Percentiles rank a stretch among this genome's conserved stretches.
Evolutionary conservation across 2,888 invertebrate genomes (phyloP).

Genomic region (Caenorhabditis uteleia): DNA sequence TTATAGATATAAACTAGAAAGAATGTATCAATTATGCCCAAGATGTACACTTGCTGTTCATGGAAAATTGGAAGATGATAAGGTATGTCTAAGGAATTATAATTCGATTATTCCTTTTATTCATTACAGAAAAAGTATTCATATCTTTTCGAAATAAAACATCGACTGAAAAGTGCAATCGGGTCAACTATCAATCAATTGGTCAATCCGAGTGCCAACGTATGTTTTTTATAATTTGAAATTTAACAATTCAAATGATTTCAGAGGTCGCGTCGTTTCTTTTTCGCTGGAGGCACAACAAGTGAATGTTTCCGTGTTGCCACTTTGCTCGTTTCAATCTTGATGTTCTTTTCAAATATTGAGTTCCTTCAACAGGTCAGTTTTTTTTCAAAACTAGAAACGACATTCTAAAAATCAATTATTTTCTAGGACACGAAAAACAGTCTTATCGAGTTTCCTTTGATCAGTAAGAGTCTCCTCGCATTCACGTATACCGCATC

Average conservation of each 20-base stretch:
- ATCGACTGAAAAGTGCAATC: slow-evolving; percentile 19
- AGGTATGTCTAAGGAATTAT: slow-evolving; percentile 15
- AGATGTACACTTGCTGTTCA: slow-evolving; percentile 48
- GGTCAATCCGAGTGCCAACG: slow-evolving; percentile 4
- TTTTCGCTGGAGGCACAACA: slow-evolving; percentile 41
- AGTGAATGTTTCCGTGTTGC: slow-evolving; percentile 24
- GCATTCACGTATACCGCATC: background rate
- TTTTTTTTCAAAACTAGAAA: too few relatives aligned
- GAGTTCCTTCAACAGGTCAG: slow-evolving; percentile 39
- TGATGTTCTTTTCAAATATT: slow-evolving; percentile 32
- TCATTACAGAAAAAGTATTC: slow-evolving; percentile 22
- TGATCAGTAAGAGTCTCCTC: slow-evolving; percentile 11
- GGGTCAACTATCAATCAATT: slow-evolving; percentile 20
- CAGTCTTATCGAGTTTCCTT: slow-evolving; percentile 5
- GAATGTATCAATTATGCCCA: slow-evolving; percentile 50
- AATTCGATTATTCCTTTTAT: background rate
- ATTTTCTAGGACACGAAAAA: slow-evolving; percentile 1
- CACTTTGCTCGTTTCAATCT: slow-evolving; percentile 9
- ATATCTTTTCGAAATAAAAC: slow-evolving; percentile 20
- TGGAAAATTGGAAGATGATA: slow-evolving; percentile 43
- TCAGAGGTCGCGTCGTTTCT: slow-evolving; percentile 22
- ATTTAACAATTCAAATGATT: background rate
- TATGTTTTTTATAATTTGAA: background rate
- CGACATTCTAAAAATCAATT: background rate
- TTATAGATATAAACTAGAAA: slow-evolving; percentile 45